These are phyloP conservation scores for Harmothoe impar DNA, from an alignment of 2,888 invertebrate species.

Conservation along the genomic window DNA sequence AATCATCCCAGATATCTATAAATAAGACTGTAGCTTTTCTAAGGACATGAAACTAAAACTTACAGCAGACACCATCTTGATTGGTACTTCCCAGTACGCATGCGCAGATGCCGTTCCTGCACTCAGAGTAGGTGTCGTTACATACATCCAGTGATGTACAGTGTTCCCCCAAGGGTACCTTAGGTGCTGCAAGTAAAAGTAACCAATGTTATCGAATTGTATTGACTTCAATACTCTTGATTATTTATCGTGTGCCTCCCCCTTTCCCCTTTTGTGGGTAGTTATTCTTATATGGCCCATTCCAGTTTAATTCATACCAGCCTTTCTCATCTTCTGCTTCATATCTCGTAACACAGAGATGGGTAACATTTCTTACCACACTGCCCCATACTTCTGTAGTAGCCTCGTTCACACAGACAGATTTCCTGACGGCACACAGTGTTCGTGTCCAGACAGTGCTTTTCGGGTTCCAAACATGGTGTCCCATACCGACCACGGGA, in stretches of 20 bases:
- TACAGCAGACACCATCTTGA: constrained; percentile 58
- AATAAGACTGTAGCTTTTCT: too few species aligned
- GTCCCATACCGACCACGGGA: constrained; percentile 68
- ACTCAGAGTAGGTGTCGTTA: constrained; percentile 63
- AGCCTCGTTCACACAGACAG: constrained; percentile 67
- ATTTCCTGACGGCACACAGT: constrained; percentile 68
- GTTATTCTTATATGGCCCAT: too few species aligned
- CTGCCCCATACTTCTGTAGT: constrained; percentile 66
- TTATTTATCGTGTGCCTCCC: too few species aligned
- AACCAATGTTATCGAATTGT: too few species aligned
- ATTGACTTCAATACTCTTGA: too few species aligned
- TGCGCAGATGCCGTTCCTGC: constrained; percentile 50
- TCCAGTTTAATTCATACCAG: too few species aligned
- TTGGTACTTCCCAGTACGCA: constrained; percentile 57
- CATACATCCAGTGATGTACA: constrained; percentile 58
- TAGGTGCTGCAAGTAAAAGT: constrained; percentile 51
- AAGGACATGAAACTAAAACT: not conserved
- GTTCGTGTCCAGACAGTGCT: constrained; percentile 67
- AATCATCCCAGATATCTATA: too few species aligned
- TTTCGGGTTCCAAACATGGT: constrained; percentile 68
- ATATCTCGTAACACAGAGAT: too few species aligned
- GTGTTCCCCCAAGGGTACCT: constrained; percentile 51
- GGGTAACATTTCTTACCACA: constrained; percentile 62
- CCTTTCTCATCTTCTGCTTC: too few species aligned
- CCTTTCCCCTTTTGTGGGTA: too few species aligned